Percentiles rank a stretch among this genome's conserved stretches.
Evolutionary conservation across 2,888 invertebrate genomes (phyloP).

Genomic region (Campoletis raptor): DNA sequence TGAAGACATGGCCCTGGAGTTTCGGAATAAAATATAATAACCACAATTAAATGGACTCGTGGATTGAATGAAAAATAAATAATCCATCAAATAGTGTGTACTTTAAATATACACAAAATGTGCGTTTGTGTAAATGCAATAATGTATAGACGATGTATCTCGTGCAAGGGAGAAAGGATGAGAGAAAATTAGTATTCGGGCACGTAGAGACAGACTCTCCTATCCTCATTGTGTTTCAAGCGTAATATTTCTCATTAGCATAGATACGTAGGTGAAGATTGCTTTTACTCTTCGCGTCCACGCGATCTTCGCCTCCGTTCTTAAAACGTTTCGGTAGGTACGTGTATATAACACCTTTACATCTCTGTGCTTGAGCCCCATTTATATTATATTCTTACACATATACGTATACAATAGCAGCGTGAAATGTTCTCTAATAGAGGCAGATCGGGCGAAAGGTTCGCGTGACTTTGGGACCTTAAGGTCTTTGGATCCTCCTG

Average conservation of each 20-base stretch:
- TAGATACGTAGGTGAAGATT: conserved; percentile 75
- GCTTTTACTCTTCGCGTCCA: conserved; percentile 71
- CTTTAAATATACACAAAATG: conserved; percentile 7
- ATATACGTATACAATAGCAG: conserved; percentile 1
- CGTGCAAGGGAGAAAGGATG: conserved; percentile 38
- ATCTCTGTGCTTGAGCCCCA: conserved; percentile 53
- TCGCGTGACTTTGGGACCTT: conserved; percentile 67
- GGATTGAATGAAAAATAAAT: conserved; percentile 1
- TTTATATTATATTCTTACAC: conserved; percentile 41
- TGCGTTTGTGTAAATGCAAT: conserved; percentile 11
- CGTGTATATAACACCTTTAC: conserved; percentile 53
- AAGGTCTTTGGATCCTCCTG: conserved; percentile 62
- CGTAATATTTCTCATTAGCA: conserved; percentile 73
- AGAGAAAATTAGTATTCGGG: conserved; percentile 69
- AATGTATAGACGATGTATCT: conserved; percentile 36
- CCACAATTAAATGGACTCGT: not conserved
- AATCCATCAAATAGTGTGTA: not conserved
- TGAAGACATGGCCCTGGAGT: not conserved
- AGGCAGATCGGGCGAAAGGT: conserved; percentile 47
- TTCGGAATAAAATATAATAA: not conserved
- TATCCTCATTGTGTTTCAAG: conserved; percentile 65
- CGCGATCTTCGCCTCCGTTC: conserved; percentile 69
- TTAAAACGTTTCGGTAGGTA: conserved; percentile 64
- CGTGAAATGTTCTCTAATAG: conserved; percentile 63
- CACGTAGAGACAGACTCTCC: conserved; percentile 70